Evolutionary conservation across 2,113 vertebrate species (phyloP).

Genomic region (Hirundichthys speculiger): DNA sequence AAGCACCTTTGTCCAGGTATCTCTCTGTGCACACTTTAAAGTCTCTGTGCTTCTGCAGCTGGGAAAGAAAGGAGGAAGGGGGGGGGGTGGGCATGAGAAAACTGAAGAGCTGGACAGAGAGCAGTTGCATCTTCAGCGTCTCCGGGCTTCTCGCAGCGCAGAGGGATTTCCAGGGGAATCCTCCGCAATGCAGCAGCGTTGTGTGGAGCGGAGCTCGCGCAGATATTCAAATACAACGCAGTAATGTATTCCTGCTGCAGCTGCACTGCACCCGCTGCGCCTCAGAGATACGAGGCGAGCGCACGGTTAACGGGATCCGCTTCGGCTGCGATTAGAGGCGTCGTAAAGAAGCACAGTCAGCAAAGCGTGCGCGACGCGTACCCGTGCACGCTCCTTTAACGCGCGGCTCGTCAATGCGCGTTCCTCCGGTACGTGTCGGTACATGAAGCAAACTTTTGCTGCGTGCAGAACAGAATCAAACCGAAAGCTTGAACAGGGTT

Average conservation of each 20-base stretch:
- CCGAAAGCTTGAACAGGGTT: not conserved
- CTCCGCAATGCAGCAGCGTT: slow-evolving; percentile 69
- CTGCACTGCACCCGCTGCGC: slow-evolving; percentile 16
- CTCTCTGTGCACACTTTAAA: not conserved
- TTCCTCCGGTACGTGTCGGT: slow-evolving; percentile 5
- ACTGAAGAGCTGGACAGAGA: slow-evolving; percentile 16
- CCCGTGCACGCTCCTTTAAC: not conserved
- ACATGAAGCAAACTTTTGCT: slow-evolving; percentile 28
- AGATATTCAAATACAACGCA: slow-evolving; percentile 36
- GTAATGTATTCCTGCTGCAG: slow-evolving; percentile 31
- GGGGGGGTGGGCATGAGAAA: not conserved
- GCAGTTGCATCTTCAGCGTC: slow-evolving; percentile 48
- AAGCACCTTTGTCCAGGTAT: too few species aligned
- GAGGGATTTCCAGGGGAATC: slow-evolving; percentile 61
- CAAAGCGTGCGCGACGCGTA: too few species aligned
- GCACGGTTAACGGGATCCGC: not conserved
- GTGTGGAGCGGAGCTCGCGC: slow-evolving; percentile 29
- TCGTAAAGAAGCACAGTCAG: slow-evolving; percentile 1
- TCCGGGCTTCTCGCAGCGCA: slow-evolving; percentile 12
- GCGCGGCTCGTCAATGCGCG: too few species aligned
- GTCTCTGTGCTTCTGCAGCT: not conserved
- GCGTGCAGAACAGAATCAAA: not conserved
- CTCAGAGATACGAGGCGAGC: slow-evolving; percentile 1
- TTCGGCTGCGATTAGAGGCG: slow-evolving; percentile 4
- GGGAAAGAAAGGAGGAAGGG: too few species aligned